phyloP scores from a whole-genome alignment of 2,888 invertebrate genomes.

The Metopia argyrocephala region DNA sequence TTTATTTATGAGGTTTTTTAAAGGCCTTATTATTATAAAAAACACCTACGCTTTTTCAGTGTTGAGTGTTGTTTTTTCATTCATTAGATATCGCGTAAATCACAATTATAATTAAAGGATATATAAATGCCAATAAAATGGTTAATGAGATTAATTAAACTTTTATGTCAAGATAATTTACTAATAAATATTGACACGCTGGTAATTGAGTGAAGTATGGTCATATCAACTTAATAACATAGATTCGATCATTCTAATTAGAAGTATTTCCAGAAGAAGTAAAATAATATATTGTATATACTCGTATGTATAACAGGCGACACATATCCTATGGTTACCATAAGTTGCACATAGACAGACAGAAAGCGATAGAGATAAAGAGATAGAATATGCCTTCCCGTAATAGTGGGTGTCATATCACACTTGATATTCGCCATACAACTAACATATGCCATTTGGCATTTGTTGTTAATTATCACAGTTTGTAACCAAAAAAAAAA shows the following conservation, averaged over 20 bases:
- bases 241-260: conserved; percentile 23
- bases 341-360: not conserved
- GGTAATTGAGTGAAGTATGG: conserved; percentile 1
- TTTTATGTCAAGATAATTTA: conserved; percentile 10
- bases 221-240: conserved; percentile 7
- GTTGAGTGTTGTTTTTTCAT: too few species aligned
- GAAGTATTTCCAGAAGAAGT: not conserved
- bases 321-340: not conserved
- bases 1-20: too few species aligned
- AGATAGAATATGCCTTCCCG: not conserved
- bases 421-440: not conserved
- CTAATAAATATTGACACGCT: conserved; percentile 2
- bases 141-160: conserved; percentile 9
- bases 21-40: too few species aligned
- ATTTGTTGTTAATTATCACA: conserved; percentile 48
- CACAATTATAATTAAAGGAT: not conserved
- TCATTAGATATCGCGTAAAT: not conserved
- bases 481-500: conserved; percentile 38
- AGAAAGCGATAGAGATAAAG: not conserved
- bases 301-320: conserved; percentile 26
- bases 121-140: not conserved
- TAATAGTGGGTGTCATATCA: not conserved
- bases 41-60: too few species aligned
- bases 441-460: conserved; percentile 5
- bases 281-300: too few species aligned